A percentile compares a stretch with the other conserved stretches of the same genome.
phyloP scores from a whole-genome alignment of 2,888 invertebrate species.

The Folsomia candida region DNA sequence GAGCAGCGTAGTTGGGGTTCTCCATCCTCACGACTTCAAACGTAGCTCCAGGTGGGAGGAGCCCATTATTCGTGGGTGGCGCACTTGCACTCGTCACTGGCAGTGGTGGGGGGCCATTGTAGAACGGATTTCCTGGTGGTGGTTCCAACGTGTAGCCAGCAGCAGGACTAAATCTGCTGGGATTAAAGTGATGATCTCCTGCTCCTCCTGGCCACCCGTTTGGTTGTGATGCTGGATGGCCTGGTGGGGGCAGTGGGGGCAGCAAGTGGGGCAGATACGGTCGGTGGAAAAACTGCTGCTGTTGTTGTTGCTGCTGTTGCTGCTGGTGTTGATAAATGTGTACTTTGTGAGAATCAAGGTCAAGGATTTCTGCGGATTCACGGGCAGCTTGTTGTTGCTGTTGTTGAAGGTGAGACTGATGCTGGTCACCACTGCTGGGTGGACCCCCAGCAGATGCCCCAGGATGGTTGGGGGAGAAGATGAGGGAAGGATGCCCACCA shows the following conservation, averaged over 20 bases:
- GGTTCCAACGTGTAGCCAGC: slow-evolving; percentile 32
- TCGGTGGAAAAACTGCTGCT: slow-evolving; percentile 43
- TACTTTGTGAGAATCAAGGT: slow-evolving; percentile 85
- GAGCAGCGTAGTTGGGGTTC: neutral
- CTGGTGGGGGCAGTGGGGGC: slow-evolving; percentile 29
- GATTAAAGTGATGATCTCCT: slow-evolving; percentile 11
- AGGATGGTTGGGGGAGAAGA: no score
- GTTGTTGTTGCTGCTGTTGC: slow-evolving; percentile 30
- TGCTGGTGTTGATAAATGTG: slow-evolving; percentile 62
- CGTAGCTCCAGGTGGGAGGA: neutral
- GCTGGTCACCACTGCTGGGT: neutral
- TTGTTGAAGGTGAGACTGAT: slow-evolving; percentile 55
- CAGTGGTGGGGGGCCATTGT: slow-evolving; percentile 32
- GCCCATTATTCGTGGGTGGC: neutral
- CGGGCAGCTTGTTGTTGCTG: slow-evolving; percentile 46
- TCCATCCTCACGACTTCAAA: neutral
- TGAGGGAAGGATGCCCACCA: neutral
- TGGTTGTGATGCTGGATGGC: slow-evolving; percentile 35
- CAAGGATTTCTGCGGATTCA: slow-evolving; percentile 76
- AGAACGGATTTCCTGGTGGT: slow-evolving; percentile 27
- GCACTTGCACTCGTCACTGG: slow-evolving; percentile 13
- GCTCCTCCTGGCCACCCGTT: slow-evolving; percentile 40
- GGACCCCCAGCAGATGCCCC: neutral
- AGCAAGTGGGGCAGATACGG: slow-evolving; percentile 43
- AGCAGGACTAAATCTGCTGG: slow-evolving; percentile 18